Percentiles rank a stretch among this genome's conserved stretches.
These are phyloP conservation scores for Trachelus stipa DNA, from an alignment of 2,888 invertebrate species.

Conservation along the genomic window DNA sequence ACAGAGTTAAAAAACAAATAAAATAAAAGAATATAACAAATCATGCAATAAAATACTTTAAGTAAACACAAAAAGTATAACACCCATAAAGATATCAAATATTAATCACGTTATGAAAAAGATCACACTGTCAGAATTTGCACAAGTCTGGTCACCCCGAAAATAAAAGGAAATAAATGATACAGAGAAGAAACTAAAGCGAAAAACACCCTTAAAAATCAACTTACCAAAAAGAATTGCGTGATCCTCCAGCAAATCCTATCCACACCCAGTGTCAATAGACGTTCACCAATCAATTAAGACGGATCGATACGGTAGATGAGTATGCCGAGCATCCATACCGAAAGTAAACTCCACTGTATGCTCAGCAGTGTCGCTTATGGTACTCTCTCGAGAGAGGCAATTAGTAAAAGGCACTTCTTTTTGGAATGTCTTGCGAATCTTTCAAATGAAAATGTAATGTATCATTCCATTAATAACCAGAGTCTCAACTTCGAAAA, in stretches of 20 bases:
- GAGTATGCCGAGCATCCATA: not conserved
- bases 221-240: not conserved
- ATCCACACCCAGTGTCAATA: not conserved
- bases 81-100: not conserved
- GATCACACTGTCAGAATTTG: not conserved
- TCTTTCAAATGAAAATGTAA: not conserved
- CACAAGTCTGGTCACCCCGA: not conserved
- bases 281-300: not conserved
- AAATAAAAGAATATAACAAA: not conserved
- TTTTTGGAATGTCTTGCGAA: not conserved
- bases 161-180: not conserved
- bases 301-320: not conserved
- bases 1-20: not conserved
- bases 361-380: not conserved
- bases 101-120: not conserved
- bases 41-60: not conserved
- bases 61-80: not conserved
- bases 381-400: not conserved
- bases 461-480: not conserved
- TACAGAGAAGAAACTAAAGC: not conserved
- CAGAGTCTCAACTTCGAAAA: not conserved
- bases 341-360: not conserved
- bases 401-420: not conserved
- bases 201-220: not conserved
- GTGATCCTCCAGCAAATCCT: not conserved